Evolutionary conservation across 23 tunicate species (phyloP), one percentile per base, ranked within the genome.

Genomic region (Styela plicata): DNA sequence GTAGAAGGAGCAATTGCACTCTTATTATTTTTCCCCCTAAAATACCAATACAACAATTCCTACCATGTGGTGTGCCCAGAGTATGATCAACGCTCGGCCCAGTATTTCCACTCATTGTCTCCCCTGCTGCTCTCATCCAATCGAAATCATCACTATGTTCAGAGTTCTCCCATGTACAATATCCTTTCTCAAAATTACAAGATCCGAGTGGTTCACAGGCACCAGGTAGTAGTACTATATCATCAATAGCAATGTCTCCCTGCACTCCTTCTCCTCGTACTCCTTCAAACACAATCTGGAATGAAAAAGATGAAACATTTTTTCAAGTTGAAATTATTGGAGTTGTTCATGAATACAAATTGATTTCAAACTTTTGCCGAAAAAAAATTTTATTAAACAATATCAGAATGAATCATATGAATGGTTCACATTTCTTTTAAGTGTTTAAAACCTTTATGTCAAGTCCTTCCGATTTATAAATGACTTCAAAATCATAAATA

Each of bases 121-220:
- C 93, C 0, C 98, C 98, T 63, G 87, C 87, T 23, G 84, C 84
- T 63, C 89, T 36, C 27, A 93, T 80, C 98, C 98, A 93, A 78
- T 93, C 98, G 36, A 93, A 93, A 70, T 93, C 98, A 63, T 93
- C 98, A 26, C 74, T 35, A 27, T 87, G 66, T 65, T 87, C 88
- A 23, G 98, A 93, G 74, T 93, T 93, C 62, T 93, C 90, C 98
- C 98, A 93, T 10, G 98, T 93, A 74, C 98, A 93, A 71, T 85
- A 66, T 62, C 93, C 87, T 3, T 85, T 63, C 76, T 93, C 98
- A 73, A 93, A 93, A 23, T 84, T 79, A 52, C 98, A 93, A 22
- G 93, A 88, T 29, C 98, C 98, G 2, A 88, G 82, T 7, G 98
- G 98, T 3, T 92, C 89, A 73, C 98, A 93, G 10, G 69, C 83